Base-by-base conservation (phyloP, 2,888 invertebrate species). In the Petrophora chlorosata region DNA sequence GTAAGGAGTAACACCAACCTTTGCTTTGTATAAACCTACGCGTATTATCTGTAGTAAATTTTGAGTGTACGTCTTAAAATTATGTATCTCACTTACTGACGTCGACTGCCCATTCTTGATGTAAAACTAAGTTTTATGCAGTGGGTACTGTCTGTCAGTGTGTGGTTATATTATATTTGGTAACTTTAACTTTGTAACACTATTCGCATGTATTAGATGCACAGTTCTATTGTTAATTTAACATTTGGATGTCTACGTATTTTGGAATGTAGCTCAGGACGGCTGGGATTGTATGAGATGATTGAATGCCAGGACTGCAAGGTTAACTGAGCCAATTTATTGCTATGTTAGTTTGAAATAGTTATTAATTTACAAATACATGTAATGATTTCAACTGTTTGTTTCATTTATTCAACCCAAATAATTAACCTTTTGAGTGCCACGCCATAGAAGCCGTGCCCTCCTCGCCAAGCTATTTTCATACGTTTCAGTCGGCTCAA, bases 1-100 rank as follows among this genome's bases (percentile, higher is more conserved):
- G 86, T 87, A 87, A 87, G 86, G 82, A 78, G 60, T 72, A 85
- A 86, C 87, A 85, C 85, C 86, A 87, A 88, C 73, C 70, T 61
- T 67, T 39, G 79, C 77, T 81, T 80, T 81, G 82, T 82, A 82
- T 64, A 79, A 78, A 80, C 63, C 71, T 65, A 68, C 59, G 73
- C 73, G 65, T 67, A 73, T 70, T 63, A 64, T 65, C 38, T 76
- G 69, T 64, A 50, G 49, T 70, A 67, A 66, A 72, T 68, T 73
- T 71, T 62, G 54, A 68, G 67, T 67, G 62, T 65, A 70, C 64
- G 76, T 59, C 57, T 76, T 62, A 75, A 75, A 60, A 56, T 49
- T 55, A 63, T 57, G 59, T 67, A 55, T 65, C 50, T 63, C 56
- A 56, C 47, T 55, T 26, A 46, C 42, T 54, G 58, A 52, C 47